These are phyloP conservation scores for Laodelphax striatellus DNA, from an alignment of 1,140 invertebrate species.

Conservation along the genomic window DNA sequence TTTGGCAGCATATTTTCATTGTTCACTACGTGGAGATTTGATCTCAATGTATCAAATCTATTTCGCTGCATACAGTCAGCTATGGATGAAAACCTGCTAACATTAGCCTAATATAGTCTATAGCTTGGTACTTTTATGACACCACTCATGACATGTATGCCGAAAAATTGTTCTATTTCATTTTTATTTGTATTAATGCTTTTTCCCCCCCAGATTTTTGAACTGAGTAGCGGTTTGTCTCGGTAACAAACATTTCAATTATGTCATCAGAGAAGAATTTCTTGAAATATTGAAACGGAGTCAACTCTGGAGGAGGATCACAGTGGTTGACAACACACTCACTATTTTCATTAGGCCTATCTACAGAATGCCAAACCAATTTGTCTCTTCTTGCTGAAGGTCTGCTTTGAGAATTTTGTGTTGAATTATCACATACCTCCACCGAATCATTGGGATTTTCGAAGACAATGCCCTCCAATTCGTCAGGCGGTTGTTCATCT, in stretches of 20 bases:
- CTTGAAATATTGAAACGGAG: background rate
- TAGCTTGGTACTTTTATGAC: slow-evolving; percentile 15
- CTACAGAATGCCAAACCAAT: background rate
- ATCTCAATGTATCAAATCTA: background rate
- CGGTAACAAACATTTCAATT: background rate
- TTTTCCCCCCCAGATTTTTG: background rate
- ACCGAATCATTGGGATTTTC: no score
- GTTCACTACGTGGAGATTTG: background rate
- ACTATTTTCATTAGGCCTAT: background rate
- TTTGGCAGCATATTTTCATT: background rate
- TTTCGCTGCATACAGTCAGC: background rate
- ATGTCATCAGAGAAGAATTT: background rate
- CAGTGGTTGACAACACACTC: background rate
- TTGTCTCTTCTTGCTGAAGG: background rate
- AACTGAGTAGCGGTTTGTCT: background rate
- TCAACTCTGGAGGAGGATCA: background rate
- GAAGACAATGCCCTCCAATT: no score
- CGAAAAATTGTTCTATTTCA: slow-evolving; percentile 18
- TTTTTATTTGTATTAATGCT: background rate
- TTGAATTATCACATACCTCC: no score
- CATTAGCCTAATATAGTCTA: slow-evolving; percentile 21
- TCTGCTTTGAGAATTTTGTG: no score
- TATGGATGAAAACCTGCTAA: background rate
- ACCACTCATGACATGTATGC: slow-evolving; percentile 19
- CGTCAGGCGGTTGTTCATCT: no score